phyloP scores from a whole-genome alignment of 2,797 vertebrate genomes.

The Rhynchotus rufescens region DNA sequence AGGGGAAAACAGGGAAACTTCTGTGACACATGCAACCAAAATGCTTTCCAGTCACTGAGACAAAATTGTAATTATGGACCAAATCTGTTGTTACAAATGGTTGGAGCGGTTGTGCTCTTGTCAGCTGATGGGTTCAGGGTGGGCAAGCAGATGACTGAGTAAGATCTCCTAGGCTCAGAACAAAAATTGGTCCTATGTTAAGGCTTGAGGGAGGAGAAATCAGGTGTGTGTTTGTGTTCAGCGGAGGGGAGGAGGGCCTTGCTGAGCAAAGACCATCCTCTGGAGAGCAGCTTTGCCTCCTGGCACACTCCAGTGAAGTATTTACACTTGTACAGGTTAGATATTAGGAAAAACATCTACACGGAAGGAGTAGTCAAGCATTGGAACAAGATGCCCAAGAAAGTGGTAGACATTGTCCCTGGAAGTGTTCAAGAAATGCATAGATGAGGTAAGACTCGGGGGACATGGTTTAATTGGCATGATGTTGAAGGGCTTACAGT shows the following conservation, averaged over 20 bases:
- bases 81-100: not conserved
- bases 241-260: not conserved
- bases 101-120: not conserved
- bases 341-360: too few relatives aligned
- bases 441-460: too few relatives aligned
- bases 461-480: too few relatives aligned
- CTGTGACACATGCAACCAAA: not conserved
- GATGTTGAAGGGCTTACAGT: too few relatives aligned
- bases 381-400: too few relatives aligned
- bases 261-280: not conserved
- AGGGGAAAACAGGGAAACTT: not conserved
- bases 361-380: too few relatives aligned
- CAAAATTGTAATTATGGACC: not conserved
- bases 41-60: not conserved
- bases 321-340: too few relatives aligned
- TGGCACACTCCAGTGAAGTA: too few relatives aligned
- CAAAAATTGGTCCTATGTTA: not conserved
- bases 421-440: too few relatives aligned
- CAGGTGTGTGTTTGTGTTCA: not conserved
- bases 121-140: not conserved
- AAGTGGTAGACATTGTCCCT: too few relatives aligned
- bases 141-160: not conserved
- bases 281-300: too few relatives aligned
- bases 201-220: too few relatives aligned
- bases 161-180: not conserved